These are phyloP conservation scores for Stenolophus ochropezus DNA, from an alignment of 2,888 invertebrate genomes.

Conservation along the genomic window DNA sequence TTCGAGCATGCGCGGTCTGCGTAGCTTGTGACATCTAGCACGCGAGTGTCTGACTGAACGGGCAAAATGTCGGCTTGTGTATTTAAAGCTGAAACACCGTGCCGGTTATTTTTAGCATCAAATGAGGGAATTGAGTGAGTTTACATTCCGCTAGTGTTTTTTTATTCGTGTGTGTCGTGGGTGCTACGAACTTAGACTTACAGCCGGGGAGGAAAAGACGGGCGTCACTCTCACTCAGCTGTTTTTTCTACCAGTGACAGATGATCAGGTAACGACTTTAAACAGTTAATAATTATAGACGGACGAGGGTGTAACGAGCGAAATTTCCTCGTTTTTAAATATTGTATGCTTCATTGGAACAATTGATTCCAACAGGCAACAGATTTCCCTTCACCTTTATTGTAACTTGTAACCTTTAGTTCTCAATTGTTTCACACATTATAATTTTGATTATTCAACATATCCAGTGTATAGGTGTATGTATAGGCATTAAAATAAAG, in stretches of 20 bases:
- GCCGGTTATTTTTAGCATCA: slow-evolving; percentile 52
- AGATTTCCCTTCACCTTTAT: too few relatives aligned
- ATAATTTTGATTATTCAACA: too few relatives aligned
- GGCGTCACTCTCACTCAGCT: background rate
- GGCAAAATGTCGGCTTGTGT: slow-evolving; percentile 35
- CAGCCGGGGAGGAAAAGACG: background rate
- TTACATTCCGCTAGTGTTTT: slow-evolving; percentile 56
- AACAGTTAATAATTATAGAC: slow-evolving; percentile 34
- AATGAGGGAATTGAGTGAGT: slow-evolving; percentile 58
- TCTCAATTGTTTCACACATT: too few relatives aligned
- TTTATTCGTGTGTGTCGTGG: slow-evolving; percentile 42
- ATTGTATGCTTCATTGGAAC: background rate
- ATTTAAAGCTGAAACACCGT: slow-evolving; percentile 56
- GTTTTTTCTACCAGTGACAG: slow-evolving; percentile 13
- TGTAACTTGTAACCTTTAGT: too few relatives aligned
- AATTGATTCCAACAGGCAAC: background rate
- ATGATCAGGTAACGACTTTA: slow-evolving; percentile 36
- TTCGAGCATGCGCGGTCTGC: background rate
- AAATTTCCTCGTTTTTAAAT: background rate
- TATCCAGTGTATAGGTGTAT: too few relatives aligned
- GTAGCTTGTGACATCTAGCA: background rate
- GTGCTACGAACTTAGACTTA: slow-evolving; percentile 36
- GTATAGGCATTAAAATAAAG: too few relatives aligned
- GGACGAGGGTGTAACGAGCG: background rate
- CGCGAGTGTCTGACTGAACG: slow-evolving; percentile 26